phyloP scores from a whole-genome alignment of 1,140 invertebrate species.

The Drosophila tani region DNA sequence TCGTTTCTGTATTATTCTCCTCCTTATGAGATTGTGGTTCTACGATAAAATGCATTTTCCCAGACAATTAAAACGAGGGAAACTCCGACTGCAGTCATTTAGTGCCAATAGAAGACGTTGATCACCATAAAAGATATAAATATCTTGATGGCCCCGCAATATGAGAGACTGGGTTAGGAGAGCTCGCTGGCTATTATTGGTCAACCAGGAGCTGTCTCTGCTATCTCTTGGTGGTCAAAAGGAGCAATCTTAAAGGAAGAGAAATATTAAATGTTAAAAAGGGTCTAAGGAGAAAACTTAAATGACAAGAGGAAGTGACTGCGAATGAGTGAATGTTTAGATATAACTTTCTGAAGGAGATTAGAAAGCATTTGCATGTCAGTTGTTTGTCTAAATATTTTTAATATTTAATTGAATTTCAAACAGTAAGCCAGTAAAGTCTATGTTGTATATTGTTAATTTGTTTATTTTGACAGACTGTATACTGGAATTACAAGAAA shows the following conservation, averaged over 20 bases:
- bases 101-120: conserved; percentile 33
- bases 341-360: background rate
- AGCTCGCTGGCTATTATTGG: conserved; percentile 6
- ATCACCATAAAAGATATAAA: conserved; percentile 41
- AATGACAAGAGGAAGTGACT: background rate
- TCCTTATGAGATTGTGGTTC: conserved; percentile 47
- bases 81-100: conserved; percentile 31
- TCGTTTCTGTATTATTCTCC: conserved; percentile 15
- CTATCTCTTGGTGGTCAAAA: conserved; percentile 2
- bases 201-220: conserved; percentile 17
- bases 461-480: too few species aligned
- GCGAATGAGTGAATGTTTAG: too few species aligned
- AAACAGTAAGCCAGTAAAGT: too few species aligned
- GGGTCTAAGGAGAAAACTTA: background rate
- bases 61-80: conserved; percentile 73
- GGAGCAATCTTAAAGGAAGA: conserved; percentile 15
- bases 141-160: conserved; percentile 27
- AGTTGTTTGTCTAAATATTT: too few species aligned
- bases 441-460: too few species aligned
- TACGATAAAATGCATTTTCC: conserved; percentile 68
- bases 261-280: background rate
- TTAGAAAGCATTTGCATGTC: background rate
- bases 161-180: conserved; percentile 11
- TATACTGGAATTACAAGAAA: too few species aligned
- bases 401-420: too few species aligned